Evolutionary conservation across 2,113 vertebrate genomes (phyloP).

Genomic region (Nibea albiflora): DNA sequence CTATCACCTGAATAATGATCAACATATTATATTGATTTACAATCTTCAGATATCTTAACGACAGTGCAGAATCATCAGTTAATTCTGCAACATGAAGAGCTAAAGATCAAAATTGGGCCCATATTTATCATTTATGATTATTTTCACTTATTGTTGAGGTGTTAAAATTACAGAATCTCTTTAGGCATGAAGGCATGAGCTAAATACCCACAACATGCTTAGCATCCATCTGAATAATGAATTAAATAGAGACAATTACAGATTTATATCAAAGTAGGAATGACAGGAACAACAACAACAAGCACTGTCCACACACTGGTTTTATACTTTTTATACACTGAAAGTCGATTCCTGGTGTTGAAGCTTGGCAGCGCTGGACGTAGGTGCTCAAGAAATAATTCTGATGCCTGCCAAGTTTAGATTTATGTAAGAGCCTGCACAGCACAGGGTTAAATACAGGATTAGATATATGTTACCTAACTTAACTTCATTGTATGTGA

Average conservation of each 20-base stretch:
- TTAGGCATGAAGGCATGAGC: not conserved
- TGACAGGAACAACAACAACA: slow-evolving; percentile 1
- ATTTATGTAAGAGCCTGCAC: slow-evolving; percentile 31
- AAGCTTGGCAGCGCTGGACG: slow-evolving; percentile 13
- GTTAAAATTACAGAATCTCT: not conserved
- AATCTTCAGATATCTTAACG: not conserved
- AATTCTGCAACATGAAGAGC: not conserved
- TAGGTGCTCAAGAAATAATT: slow-evolving; percentile 30
- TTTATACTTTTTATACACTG: slow-evolving; percentile 16
- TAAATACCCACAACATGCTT: not conserved
- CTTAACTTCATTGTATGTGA: not conserved
- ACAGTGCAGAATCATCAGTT: not conserved
- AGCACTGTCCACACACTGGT: not conserved
- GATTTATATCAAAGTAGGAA: not conserved
- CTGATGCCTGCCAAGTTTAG: slow-evolving; percentile 41
- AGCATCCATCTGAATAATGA: not conserved
- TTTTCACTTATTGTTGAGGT: not conserved
- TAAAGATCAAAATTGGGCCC: not conserved
- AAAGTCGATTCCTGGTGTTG: slow-evolving; percentile 34
- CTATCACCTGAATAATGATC: not conserved
- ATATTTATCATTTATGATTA: not conserved
- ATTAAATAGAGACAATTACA: not conserved
- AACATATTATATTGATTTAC: not conserved
- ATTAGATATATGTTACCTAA: slow-evolving; percentile 41
- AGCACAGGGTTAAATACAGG: slow-evolving; percentile 50